phyloP scores from a whole-genome alignment of 2,113 vertebrate genomes.

The Anseranas semipalmata region DNA sequence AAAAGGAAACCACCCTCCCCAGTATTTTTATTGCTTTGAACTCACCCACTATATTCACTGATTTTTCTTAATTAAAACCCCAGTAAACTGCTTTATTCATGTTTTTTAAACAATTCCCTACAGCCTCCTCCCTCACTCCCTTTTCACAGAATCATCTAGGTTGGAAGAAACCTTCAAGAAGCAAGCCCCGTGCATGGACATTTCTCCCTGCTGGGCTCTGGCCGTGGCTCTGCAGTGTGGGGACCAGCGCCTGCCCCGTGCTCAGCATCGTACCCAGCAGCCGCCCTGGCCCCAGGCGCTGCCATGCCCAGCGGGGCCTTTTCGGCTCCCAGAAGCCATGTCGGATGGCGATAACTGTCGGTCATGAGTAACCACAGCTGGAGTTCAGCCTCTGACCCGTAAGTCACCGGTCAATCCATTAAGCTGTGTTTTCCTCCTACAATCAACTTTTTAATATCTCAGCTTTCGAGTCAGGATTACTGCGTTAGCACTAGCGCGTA shows the following conservation, averaged over 20 bases:
- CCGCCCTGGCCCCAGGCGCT: background rate
- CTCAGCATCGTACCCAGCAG: fast-evolving
- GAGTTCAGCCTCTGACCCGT: background rate
- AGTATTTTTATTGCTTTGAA: background rate
- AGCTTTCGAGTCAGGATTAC: background rate
- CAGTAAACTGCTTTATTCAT: background rate
- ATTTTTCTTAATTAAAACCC: background rate
- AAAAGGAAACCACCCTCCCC: background rate
- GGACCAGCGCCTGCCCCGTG: background rate
- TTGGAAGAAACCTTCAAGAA: no score
- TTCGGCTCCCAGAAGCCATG: fast-evolving
- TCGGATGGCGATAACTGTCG: background rate
- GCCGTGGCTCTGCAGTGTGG: fast-evolving
- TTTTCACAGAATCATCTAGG: no score
- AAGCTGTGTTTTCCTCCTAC: background rate
- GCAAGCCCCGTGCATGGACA: fast-evolving
- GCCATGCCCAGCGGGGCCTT: background rate
- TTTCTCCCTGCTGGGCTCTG: background rate
- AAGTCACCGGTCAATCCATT: background rate
- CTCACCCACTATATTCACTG: background rate
- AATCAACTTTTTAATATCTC: background rate
- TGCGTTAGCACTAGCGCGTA: background rate
- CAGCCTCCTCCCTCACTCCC: background rate
- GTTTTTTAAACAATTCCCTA: background rate
- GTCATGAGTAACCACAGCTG: background rate